Evolutionary conservation across 2,113 vertebrate species (phyloP), one percentile per base, ranked within the genome.

Genomic region (Callipepla squamata): DNA sequence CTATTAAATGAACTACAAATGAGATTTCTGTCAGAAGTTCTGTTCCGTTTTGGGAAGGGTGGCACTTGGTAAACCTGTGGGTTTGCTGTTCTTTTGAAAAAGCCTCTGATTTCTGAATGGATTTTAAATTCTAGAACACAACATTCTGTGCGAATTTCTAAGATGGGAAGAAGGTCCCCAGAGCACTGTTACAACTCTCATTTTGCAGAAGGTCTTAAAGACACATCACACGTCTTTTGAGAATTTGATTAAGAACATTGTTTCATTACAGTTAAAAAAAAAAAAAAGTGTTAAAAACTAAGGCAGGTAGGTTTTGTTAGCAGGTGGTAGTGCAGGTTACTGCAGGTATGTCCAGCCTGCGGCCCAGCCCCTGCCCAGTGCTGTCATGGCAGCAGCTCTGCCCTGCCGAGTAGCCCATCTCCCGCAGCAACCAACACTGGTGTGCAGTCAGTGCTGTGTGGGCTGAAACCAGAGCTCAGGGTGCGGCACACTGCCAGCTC

Each of bases 1-100:
- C 83, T 97, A 95, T 96, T 95, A 94, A 97, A 97, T 95, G 81
- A 96, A 96, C 75, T 96, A 90, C 38, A 94, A 63, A 77, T 93
- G 89, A 78, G 84, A 95, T 87, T 94, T 97, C 72, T 93, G 3
- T 92, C 74, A 32, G 11, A 92, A 85, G 44, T 93, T 72, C 57
- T 75, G 8, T 96, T 95, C 50, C 81, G 62, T 78, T 97, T 91
- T 89, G 91, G 88, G 93, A 95, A 84, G 70, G 45, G 85, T 82
- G 97, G 87, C 5, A 11, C 14, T 79, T 67, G 47, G 3, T 76
- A 38, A 68, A 9, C 10, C 8, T 38, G 0, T 2, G 20, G 18
- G 40, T 62, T 17, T 17, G 42, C 44, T 50, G 48, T 1, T 3
- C 40, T 87, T 89, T 30, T 51, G 17, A 63, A 78, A 90, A 67